Evolutionary conservation across 2,113 vertebrate species (phyloP), one percentile per base, ranked within the genome.

Genomic region (Hippopotamus amphibius): DNA sequence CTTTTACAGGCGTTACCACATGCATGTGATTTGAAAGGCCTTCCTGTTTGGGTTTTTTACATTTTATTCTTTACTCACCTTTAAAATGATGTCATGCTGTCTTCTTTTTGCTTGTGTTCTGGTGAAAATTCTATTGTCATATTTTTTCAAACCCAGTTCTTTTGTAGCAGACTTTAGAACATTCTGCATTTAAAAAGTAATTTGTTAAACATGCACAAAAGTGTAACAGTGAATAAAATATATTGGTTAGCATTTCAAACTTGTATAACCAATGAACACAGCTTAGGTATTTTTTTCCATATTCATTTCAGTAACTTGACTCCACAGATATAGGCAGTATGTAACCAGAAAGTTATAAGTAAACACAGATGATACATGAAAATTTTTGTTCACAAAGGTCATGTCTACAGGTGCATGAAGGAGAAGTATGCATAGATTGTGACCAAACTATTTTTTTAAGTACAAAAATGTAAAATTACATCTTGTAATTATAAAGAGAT

Each of bases 351-450:
- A 97, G 96, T 98, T 98, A 99, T 98, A 98, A 98, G 98, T 98
- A 98, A 98, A 99, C 98, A 99, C 98, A 98, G 98, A 98, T 98
- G 98, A 98, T 98, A 99, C 98, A 98, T 98, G 98, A 98, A 99
- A 98, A 98, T 96, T 98, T 98, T 97, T 98, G 98, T 97, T 98
- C 98, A 98, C 98, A 97, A 98, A 97, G 91, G 30, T 98, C 98
- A 98, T 98, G 94, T 98, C 97, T 98, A 98, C 98, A 98, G 96
- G 97, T 99, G 98, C 97, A 98, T 98, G 97, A 98, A 98, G 97
- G 97, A 98, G 98, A 97, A 99, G 97, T 98, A 98, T 98, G 98
- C 98, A 96, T 98, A 98, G 97, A 86, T 98, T 97, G 97, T 94
- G 98, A 98, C 97, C 97, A 98, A 99, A 97, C 96, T 3, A 6